A percentile compares a stretch with the other conserved stretches of the same genome.
Conservation (phyloP, 2,113 vertebrate genomes). For the Chloropsis hardwickii region DNA sequence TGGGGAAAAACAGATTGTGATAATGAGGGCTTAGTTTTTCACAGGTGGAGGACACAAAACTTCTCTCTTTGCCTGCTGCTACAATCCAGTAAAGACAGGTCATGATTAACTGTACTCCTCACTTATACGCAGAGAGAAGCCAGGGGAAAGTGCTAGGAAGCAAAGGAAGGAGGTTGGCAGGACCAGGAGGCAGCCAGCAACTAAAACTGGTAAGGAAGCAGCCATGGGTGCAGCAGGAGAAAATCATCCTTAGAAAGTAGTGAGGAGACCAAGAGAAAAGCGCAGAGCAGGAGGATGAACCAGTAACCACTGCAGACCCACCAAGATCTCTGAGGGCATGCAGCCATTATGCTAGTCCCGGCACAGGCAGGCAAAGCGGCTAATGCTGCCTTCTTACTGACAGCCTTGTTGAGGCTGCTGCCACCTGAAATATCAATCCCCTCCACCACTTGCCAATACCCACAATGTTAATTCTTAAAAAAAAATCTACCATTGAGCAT, state of each 20-base stretch:
- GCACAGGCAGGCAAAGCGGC: neutral
- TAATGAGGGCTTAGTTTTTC: neutral
- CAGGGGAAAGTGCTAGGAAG: neutral
- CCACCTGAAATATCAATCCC: neutral
- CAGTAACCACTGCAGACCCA: neutral
- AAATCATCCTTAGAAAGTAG: neutral
- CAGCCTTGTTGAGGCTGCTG: neutral
- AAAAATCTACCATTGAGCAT: accelerated
- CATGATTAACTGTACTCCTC: neutral
- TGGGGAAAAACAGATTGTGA: neutral
- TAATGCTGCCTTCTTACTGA: neutral
- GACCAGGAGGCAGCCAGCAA: neutral
- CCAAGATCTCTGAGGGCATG: neutral
- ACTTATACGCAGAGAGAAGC: neutral
- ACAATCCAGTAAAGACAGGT: neutral
- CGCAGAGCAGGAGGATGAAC: accelerated
- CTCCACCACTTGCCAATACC: neutral
- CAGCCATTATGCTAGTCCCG: neutral
- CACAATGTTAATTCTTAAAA: neutral
- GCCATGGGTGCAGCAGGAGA: neutral
- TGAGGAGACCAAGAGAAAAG: neutral
- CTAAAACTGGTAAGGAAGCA: neutral
- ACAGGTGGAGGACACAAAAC: neutral
- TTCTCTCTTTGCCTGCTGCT: neutral
- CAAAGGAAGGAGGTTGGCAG: neutral